Conservation (phyloP, 2,113 vertebrate species). For the Sceloporus tristichus region DNA sequence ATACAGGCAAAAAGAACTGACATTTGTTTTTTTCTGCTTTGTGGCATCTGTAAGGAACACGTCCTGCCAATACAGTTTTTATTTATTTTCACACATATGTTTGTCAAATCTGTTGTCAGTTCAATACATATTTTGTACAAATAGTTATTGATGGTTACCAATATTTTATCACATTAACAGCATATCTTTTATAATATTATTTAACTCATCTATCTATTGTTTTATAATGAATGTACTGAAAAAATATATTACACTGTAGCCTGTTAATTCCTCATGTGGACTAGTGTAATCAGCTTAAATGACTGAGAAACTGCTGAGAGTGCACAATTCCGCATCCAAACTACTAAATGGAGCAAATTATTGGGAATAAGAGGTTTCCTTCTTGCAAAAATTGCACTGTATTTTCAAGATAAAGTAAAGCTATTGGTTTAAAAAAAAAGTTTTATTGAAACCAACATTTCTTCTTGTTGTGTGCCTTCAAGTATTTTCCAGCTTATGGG, state of each 20-base stretch:
- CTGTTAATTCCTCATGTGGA: not conserved
- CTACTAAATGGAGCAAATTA: not conserved
- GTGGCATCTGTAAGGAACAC: slow-evolving; percentile 11
- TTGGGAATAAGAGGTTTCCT: not conserved
- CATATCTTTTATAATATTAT: not conserved
- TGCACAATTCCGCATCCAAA: not conserved
- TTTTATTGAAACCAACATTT: too few species aligned
- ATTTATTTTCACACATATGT: slow-evolving; percentile 15
- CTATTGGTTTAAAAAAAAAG: not conserved
- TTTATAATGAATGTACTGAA: not conserved
- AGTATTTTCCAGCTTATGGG: too few species aligned
- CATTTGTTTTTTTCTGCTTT: not conserved
- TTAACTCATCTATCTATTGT: not conserved
- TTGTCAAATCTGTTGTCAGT: slow-evolving; percentile 41
- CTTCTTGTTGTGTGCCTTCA: too few species aligned
- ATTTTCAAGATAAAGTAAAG: not conserved
- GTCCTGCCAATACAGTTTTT: slow-evolving; percentile 22
- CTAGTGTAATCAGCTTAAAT: too few species aligned
- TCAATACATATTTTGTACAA: slow-evolving; percentile 30
- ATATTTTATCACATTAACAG: not conserved
- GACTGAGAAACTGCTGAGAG: too few species aligned
- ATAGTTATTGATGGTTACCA: slow-evolving; percentile 3
- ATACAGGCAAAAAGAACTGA: slow-evolving; percentile 14
- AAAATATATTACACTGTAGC: not conserved
- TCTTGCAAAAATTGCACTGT: not conserved